Base-by-base conservation (phyloP, 2,797 vertebrate genomes). In the Oophaga sylvatica region DNA sequence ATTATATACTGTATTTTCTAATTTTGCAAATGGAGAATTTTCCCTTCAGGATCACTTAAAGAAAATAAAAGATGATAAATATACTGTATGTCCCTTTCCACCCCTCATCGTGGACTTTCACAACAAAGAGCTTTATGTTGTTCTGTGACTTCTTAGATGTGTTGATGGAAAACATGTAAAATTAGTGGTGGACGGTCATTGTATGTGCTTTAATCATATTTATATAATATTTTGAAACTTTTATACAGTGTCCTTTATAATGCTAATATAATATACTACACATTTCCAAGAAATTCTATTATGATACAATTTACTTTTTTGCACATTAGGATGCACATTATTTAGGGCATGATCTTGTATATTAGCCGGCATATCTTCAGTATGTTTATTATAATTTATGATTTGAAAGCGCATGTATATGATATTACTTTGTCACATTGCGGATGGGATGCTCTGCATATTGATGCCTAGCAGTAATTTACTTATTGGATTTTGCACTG, bases 11-110 rank as follows among this genome's bases (percentile, higher is more conserved):
- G 26, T 26, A 22, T 71, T 35, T 67, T 65, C 8, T 80, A 35
- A 20, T 73, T 60, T 76, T 80, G 41, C 41, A 68, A 63, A 78
- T 65, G 19, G 76, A 41, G 26, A 16, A 71, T 88, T 80, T 81
- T 84, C 41, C 26, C 82, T 68, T 88, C n/a, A 80, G 57, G 48
- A 26, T 41, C 20, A 48, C 26, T 9, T 26, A 26, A 26, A 26
- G 26, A 26, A 26, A 26, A 26, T 26, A 26, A 26, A 26, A 26
- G 26, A 26, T 0, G 26, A 26, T 26, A 26, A 26, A 26, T 26
- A 26, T 26, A 26, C 26, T 26, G 26, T 22, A 20, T 22, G 15
- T 76, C 67, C 29, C 22, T 68, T 77, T 11, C 35, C 35, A 35
- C 4, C 35, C 35, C 35, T 35, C 35, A n/a, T 81, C 8, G 76